Evolutionary conservation across 2,888 invertebrate genomes (phyloP), one percentile per base, ranked within the genome.

Genomic region (Timema cristinae): DNA sequence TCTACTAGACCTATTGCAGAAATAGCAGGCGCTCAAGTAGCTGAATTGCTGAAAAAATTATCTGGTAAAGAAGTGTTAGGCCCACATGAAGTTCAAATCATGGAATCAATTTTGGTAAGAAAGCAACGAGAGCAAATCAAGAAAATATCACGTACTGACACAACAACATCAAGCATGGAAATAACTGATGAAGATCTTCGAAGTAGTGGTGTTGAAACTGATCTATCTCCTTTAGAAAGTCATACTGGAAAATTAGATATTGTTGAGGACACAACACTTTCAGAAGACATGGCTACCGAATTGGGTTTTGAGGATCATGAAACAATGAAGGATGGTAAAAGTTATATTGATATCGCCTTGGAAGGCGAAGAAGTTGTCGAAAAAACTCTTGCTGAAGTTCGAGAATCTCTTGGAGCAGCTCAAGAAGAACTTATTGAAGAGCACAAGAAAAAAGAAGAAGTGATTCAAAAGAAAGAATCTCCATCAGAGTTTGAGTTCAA

Each of bases 401-500:
- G 90, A 78, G 89, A 90, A 78, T 89, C 90, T 32, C 81, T 90
- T 73, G 89, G 90, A 82, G 88, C 89, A 66, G 89, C 89, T 0
- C 89, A 89, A 80, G 89, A 86, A 76, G 90, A 90, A 81, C 85
- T 90, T 7, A 89, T 90, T 71, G 89, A 88, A 78, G 88, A 89
- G 75, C 86, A 89, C 9, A 90, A 87, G 68, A 88, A 88, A 79
- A 88, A 88, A 76, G 82, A 83, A 69, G 82, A 81, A 52, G 79
- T 81, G 51, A 79, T 83, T 50, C 82, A 82, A 72, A 83, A 84
- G 9, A 90, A 91, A 77, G 89, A 90, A 76, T 90, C 90, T 0
- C 90, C 90, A 6, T 90, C 90, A 2, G 91, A 91, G 79, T 91
- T 91, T 78, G 90, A 90, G 78, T 89, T 91, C 71, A 90, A 88